Percentiles rank a stretch among this genome's conserved stretches.
phyloP scores from a whole-genome alignment of 2,113 vertebrate genomes.

The Peromyscus leucopus region DNA sequence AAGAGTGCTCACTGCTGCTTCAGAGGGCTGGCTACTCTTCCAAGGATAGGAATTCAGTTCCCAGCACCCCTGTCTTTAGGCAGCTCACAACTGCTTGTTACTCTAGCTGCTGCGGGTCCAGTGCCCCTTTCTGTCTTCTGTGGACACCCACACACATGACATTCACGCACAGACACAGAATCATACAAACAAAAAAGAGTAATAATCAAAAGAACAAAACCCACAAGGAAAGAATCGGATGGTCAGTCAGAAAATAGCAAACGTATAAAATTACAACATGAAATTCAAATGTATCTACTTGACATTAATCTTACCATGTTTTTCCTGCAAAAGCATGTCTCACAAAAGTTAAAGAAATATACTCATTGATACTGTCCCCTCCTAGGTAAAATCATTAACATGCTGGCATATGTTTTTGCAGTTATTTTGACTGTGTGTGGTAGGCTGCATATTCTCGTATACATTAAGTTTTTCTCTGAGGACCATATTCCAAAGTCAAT shows the following conservation, averaged over 20 bases:
- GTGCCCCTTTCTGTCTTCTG: not conserved
- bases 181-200: not conserved
- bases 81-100: not conserved
- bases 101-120: too few species aligned
- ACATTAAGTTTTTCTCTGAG: not conserved
- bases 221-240: not conserved
- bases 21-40: not conserved
- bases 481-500: not conserved
- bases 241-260: conserved; percentile 40
- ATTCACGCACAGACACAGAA: not conserved
- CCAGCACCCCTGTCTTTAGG: not conserved
- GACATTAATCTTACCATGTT: conserved; percentile 22
- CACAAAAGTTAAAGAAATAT: conserved; percentile 4
- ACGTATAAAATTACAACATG: not conserved
- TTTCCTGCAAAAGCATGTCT: not conserved
- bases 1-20: not conserved
- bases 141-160: not conserved
- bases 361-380: not conserved
- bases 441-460: fast-evolving
- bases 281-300: conserved; percentile 20
- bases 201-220: not conserved
- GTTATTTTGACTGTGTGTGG: not conserved
- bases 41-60: not conserved
- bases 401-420: not conserved
- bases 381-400: conserved; percentile 16